Conservation (phyloP, 2,888 invertebrate species). For the Reticulitermes lucifugus region DNA sequence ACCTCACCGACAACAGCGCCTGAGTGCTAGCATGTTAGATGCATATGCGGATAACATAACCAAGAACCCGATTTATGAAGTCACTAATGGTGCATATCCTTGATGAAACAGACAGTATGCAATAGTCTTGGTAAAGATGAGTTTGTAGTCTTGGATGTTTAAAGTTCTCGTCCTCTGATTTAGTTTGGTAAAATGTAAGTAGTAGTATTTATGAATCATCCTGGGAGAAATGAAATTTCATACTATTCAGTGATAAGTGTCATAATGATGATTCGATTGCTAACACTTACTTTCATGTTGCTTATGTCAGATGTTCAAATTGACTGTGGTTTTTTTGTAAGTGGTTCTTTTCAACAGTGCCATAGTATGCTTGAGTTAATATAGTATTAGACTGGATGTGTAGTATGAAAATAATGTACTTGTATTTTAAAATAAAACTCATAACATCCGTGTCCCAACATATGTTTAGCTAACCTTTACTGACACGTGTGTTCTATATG, state of each 20-base stretch:
- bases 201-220: not conserved
- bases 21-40: conserved; percentile 44
- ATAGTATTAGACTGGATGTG: not conserved
- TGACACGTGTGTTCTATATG: not conserved
- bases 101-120: not conserved
- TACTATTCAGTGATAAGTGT: not conserved
- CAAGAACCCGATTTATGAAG: conserved; percentile 52
- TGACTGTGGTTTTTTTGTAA: no score
- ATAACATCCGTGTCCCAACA: not conserved
- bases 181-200: not conserved
- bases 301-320: not conserved
- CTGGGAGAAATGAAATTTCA: not conserved
- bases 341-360: not conserved
- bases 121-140: not conserved
- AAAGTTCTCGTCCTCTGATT: not conserved
- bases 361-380: not conserved
- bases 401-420: not conserved
- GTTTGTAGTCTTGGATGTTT: not conserved
- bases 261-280: not conserved
- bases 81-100: conserved; percentile 50
- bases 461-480: not conserved
- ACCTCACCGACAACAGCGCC: conserved; percentile 32
- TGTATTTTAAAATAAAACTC: not conserved
- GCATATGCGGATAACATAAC: conserved; percentile 50
- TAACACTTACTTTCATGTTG: not conserved